These are phyloP conservation scores for Clunio marinus DNA, from an alignment of 2,888 invertebrate species.

Conservation along the genomic window DNA sequence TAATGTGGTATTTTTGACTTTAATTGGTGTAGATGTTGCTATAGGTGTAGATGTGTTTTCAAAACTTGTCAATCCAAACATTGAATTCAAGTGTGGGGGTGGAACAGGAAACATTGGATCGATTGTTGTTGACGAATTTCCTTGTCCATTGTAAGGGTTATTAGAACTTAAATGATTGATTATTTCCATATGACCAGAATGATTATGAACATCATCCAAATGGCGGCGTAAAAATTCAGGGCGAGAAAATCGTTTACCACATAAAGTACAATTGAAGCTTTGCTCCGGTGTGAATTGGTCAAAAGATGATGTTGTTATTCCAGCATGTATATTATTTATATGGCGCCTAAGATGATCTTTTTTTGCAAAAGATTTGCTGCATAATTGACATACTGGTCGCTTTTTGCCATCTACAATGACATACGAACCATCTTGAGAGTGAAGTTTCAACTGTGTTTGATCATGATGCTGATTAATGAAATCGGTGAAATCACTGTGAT, in stretches of 20 bases:
- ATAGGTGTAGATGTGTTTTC: background rate
- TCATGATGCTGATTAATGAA: background rate
- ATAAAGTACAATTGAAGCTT: constrained; percentile 19
- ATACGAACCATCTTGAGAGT: background rate
- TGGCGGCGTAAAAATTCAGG: constrained; percentile 16
- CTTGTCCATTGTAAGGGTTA: background rate
- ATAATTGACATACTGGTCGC: constrained; percentile 26
- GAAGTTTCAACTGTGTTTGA: background rate
- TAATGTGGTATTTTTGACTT: background rate
- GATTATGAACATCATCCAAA: constrained; percentile 21
- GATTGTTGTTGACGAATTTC: background rate
- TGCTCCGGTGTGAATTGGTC: constrained; percentile 9
- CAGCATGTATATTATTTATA: constrained; percentile 10
- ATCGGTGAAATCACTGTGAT: constrained; percentile 22
- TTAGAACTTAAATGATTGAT: constrained; percentile 18
- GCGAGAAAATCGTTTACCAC: constrained; percentile 11
- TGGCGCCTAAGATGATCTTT: constrained; percentile 30
- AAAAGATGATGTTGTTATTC: background rate
- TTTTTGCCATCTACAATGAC: constrained; percentile 31
- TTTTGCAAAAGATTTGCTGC: constrained; percentile 20
- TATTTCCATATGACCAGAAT: constrained; percentile 13
- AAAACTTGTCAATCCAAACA: background rate
- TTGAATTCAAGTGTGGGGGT: constrained; percentile 21
- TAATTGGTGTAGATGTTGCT: background rate
- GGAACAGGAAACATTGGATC: constrained; percentile 2